Conservation (phyloP, 2,888 invertebrate species). For the Clepsis dumicolana region DNA sequence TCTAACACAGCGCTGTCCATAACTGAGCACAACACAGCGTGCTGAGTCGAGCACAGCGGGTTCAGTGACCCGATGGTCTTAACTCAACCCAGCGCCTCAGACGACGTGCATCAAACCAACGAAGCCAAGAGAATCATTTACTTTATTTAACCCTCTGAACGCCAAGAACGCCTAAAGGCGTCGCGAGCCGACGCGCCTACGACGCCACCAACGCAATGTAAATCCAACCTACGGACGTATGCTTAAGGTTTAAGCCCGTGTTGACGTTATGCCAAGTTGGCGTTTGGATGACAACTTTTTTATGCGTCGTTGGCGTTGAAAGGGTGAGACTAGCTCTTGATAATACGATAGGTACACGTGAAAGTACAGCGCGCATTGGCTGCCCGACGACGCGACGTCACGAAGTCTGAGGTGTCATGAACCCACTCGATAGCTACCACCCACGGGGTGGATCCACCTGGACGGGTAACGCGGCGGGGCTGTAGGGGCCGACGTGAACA, state of each 20-base stretch:
- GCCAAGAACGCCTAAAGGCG: too few relatives aligned
- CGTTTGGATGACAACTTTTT: too few relatives aligned
- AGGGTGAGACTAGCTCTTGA: background rate
- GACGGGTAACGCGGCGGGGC: slow-evolving; percentile 15
- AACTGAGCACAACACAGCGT: slow-evolving; percentile 32
- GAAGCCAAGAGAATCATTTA: slow-evolving; percentile 22
- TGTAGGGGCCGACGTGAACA: slow-evolving; percentile 26
- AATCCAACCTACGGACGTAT: too few relatives aligned
- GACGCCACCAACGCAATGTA: too few relatives aligned
- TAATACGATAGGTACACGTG: background rate
- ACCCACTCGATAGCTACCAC: slow-evolving; percentile 7
- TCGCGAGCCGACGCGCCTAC: too few relatives aligned
- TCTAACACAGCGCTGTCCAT: slow-evolving; percentile 33
- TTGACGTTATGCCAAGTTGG: too few relatives aligned
- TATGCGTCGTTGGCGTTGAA: too few relatives aligned
- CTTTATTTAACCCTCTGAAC: slow-evolving; percentile 17
- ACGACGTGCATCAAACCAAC: slow-evolving; percentile 12
- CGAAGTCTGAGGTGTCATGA: slow-evolving; percentile 19
- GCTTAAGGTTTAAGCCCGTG: too few relatives aligned
- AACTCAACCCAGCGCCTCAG: slow-evolving; percentile 27
- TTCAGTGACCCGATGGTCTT: slow-evolving; percentile 11
- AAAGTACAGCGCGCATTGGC: background rate
- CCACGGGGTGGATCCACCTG: slow-evolving; percentile 16
- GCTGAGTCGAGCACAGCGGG: slow-evolving; percentile 31
- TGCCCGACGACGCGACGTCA: slow-evolving; percentile 6